These are phyloP conservation scores for Halictus rubicundus DNA, from an alignment of 1,140 invertebrate genomes.

Conservation along the genomic window DNA sequence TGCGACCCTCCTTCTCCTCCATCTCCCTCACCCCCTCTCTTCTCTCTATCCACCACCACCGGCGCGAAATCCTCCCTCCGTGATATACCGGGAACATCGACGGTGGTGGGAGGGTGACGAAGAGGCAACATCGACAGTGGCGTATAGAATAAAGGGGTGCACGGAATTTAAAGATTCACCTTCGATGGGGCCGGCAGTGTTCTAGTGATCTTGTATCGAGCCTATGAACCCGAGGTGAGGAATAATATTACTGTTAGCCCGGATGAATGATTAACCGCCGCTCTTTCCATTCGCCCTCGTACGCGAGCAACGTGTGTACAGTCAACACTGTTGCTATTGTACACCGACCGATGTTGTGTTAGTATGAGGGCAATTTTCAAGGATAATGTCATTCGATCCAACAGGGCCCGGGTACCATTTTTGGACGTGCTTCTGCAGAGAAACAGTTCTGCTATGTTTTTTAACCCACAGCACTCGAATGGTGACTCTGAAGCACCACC, in stretches of 20 bases:
- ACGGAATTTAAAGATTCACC: slow-evolving; percentile 36
- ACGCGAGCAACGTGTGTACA: too few relatives aligned
- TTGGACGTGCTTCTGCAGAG: too few relatives aligned
- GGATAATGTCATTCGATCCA: too few relatives aligned
- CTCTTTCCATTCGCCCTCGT: too few relatives aligned
- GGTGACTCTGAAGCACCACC: too few relatives aligned
- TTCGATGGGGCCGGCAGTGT: background rate
- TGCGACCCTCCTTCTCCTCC: background rate
- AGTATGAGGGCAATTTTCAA: too few relatives aligned
- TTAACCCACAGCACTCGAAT: too few relatives aligned
- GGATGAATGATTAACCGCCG: background rate
- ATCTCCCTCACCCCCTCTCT: too few relatives aligned
- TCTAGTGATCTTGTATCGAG: slow-evolving; percentile 9
- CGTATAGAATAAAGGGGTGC: slow-evolving; percentile 47
- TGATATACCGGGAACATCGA: slow-evolving; percentile 18
- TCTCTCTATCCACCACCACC: background rate
- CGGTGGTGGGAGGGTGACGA: slow-evolving; percentile 15
- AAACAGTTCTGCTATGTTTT: too few relatives aligned
- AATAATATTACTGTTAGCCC: background rate
- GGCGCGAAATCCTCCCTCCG: slow-evolving; percentile 30
- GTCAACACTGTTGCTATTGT: background rate
- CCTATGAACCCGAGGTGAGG: slow-evolving; percentile 15
- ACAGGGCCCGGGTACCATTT: too few relatives aligned
- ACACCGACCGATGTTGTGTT: too few relatives aligned
- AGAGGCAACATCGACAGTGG: slow-evolving; percentile 48